Evolutionary conservation across 92 coral and sea anemone genomes (phyloP), one percentile per base, ranked within the genome.

Genomic region (Pocillopora grandis): DNA sequence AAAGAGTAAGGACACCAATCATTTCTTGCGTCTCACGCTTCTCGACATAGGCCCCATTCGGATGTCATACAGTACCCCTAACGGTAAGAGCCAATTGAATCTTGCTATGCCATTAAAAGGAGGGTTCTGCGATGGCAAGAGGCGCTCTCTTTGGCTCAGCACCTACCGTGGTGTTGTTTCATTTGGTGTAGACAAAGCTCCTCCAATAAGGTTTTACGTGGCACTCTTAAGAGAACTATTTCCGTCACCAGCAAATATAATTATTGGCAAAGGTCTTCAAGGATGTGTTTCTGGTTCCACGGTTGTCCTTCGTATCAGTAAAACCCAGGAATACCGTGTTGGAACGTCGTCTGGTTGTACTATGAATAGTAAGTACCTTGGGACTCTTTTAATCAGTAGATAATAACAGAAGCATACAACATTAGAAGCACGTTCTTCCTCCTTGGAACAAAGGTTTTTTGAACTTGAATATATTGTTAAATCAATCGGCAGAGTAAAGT

Each of bases 211-310:
- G 64, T 71, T 70, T 77, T 81, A 71, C 58, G 69, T 83, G 57
- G 36, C 77, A 1, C 63, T 62, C 20, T 69, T 90, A 23, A 67
- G 72, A 12, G 84, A 11, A 33, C 86, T 90, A 14, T 90, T 90
- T 77, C 68, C 86, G 13, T 72, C 85, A 35, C 85, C 90, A 74
- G 61, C 75, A 37, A 75, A 76, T 31, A 77, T 90, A 58, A 77
- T 82, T 27, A 78, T 85, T 19, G 93, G 91, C 17, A 77, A 61
- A 79, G 90, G 86, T 3, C 66, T 90, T 2, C 76, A 83, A 48
- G 93, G 93, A 55, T 90, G 93, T 62, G 73, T 90, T 13, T 83
- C 93, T 64, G 91, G 90, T 36, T 36, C 77, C 3, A 81, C 85
- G 17, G 85, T 81, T 36, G 75, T 59, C 14, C 59, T 57, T 61